These are phyloP conservation scores for Motacilla alba DNA, from an alignment of 2,113 vertebrate genomes.

Conservation along the genomic window DNA sequence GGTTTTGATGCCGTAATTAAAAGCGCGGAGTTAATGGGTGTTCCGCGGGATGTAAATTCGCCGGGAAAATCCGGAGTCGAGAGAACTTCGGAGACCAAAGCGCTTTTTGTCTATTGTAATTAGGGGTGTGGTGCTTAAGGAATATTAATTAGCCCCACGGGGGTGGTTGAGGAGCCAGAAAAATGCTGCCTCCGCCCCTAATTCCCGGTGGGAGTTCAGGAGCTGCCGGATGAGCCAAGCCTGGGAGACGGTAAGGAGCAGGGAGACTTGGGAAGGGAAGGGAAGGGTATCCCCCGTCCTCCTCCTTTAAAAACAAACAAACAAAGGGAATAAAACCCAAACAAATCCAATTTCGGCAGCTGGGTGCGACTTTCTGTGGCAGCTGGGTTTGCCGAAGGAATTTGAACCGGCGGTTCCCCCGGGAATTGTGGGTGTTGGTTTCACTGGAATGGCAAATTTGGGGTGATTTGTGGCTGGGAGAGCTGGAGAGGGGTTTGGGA, in stretches of 20 bases:
- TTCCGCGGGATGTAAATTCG: not conserved
- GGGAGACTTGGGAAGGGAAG: not conserved
- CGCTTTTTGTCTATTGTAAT: not conserved
- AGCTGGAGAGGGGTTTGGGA: not conserved
- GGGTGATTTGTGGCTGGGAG: not conserved
- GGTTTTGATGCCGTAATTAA: not conserved
- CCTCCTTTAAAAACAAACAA: not conserved
- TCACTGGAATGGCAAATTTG: not conserved
- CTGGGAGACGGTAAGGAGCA: not conserved
- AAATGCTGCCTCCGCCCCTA: not conserved
- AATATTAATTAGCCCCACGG: slow-evolving; percentile 39
- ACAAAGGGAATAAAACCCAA: not conserved
- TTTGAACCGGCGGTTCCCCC: accelerated
- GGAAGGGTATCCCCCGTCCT: not conserved
- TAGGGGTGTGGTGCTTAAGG: slow-evolving; percentile 16
- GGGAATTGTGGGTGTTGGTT: not conserved
- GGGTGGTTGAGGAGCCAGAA: slow-evolving; percentile 1
- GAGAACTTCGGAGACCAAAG: not conserved
- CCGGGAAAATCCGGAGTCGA: not conserved
- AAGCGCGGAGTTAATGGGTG: not conserved
- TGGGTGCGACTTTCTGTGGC: not conserved
- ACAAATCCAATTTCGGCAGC: not conserved
- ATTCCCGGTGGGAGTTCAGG: not conserved
- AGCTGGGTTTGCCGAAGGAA: not conserved
- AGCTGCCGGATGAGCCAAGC: not conserved